Evolutionary conservation across 2,888 invertebrate genomes (phyloP).

Genomic region (Parnassius orleans): DNA sequence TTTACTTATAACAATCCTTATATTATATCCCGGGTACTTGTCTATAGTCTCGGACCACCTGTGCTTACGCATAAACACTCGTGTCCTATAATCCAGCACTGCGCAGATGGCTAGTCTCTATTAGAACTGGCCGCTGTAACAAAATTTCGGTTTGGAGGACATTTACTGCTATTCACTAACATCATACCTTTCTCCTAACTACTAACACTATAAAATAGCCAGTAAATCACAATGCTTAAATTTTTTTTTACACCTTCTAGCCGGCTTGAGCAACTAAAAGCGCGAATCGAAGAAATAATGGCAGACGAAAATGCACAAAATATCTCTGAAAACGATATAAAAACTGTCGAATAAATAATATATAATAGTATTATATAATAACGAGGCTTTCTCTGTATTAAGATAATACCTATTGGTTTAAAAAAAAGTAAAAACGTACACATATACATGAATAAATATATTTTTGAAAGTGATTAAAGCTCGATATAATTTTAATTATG

Average conservation of each 20-base stretch:
- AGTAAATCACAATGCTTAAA: conserved; percentile 13
- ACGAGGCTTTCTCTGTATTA: too few relatives aligned
- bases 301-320: conserved; percentile 27
- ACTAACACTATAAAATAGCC: not conserved
- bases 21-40: too few relatives aligned
- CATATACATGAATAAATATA: not conserved
- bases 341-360: not conserved
- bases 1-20: too few relatives aligned
- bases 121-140: too few relatives aligned
- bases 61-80: too few relatives aligned
- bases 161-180: not conserved
- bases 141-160: too few relatives aligned
- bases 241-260: conserved; percentile 53
- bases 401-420: too few relatives aligned
- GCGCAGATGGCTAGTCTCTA: too few relatives aligned
- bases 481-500: not conserved
- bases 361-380: not conserved
- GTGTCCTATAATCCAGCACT: too few relatives aligned
- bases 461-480: not conserved
- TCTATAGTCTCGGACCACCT: too few relatives aligned
- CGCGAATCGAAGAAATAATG: conserved; percentile 62
- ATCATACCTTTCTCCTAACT: not conserved
- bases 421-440: too few relatives aligned
- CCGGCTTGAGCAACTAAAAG: conserved; percentile 62
- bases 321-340: conserved; percentile 17